Evolutionary conservation across 2,113 vertebrate species (phyloP).

Genomic region (Pachyramphus minor): DNA sequence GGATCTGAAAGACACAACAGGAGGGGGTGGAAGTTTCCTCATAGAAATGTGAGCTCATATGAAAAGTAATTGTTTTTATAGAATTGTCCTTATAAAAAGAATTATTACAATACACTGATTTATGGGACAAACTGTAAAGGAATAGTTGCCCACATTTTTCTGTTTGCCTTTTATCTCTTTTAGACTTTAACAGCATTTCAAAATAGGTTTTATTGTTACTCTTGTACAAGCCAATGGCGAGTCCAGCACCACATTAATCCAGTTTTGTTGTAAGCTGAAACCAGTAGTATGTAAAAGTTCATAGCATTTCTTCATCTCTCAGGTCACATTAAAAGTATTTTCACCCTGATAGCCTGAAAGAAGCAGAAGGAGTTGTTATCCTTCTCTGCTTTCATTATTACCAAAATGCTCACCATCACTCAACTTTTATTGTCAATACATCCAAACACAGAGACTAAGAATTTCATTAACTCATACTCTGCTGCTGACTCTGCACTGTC

Average conservation of each 20-base stretch:
- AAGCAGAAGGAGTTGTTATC: background rate
- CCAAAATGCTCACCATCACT: fast-evolving
- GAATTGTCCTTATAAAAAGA: background rate
- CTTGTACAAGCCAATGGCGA: background rate
- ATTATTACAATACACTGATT: background rate
- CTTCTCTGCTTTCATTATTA: background rate
- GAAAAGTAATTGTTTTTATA: background rate
- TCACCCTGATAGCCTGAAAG: background rate
- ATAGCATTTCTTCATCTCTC: background rate
- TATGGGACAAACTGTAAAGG: background rate
- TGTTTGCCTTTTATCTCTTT: background rate
- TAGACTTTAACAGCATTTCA: background rate
- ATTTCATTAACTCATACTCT: background rate
- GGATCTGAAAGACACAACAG: background rate
- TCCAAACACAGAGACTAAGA: background rate
- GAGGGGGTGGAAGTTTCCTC: background rate
- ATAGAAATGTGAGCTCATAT: background rate
- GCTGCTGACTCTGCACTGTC: background rate
- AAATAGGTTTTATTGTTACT: background rate
- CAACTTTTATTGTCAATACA: background rate
- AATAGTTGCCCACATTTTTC: background rate
- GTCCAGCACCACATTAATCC: background rate
- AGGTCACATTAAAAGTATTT: background rate
- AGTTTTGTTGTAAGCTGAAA: background rate
- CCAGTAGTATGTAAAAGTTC: background rate